These are phyloP conservation scores for Isoperla grammatica DNA, from an alignment of 2,888 invertebrate species.

Conservation along the genomic window DNA sequence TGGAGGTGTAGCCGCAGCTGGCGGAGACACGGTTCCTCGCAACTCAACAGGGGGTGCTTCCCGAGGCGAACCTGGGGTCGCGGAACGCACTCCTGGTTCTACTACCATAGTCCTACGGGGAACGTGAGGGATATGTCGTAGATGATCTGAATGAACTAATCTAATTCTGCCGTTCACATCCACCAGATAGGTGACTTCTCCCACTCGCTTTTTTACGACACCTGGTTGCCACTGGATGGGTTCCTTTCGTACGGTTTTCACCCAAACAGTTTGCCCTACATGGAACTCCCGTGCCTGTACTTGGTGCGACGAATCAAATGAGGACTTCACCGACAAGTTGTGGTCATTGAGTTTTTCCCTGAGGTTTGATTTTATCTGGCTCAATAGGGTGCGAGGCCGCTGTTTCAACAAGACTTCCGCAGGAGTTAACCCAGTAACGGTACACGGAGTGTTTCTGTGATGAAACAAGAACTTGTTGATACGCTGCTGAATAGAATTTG, in stretches of 20 bases:
- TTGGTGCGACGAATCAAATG: no score
- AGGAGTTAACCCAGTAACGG: constrained; percentile 7
- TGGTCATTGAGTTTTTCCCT: background rate
- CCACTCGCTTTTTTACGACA: background rate
- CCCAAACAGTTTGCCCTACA: background rate
- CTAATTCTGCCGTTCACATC: background rate
- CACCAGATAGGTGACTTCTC: background rate
- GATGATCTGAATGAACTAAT: background rate
- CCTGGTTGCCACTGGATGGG: background rate
- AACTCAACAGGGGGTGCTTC: no score
- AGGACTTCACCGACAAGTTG: no score
- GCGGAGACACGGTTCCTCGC: no score
- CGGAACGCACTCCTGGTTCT: no score
- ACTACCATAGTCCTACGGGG: no score
- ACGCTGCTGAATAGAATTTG: background rate
- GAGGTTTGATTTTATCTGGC: background rate
- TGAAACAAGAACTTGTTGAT: constrained; percentile 5
- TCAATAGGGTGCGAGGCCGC: constrained; percentile 1
- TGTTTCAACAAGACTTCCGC: constrained; percentile 4
- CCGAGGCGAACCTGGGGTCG: no score
- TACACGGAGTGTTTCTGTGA: constrained; percentile 4
- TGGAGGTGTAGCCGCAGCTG: no score
- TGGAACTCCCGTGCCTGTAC: background rate
- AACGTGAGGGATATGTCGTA: no score
- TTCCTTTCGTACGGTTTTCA: background rate